Conservation (phyloP, 2,113 vertebrate genomes). For the Siniperca knerii region DNA sequence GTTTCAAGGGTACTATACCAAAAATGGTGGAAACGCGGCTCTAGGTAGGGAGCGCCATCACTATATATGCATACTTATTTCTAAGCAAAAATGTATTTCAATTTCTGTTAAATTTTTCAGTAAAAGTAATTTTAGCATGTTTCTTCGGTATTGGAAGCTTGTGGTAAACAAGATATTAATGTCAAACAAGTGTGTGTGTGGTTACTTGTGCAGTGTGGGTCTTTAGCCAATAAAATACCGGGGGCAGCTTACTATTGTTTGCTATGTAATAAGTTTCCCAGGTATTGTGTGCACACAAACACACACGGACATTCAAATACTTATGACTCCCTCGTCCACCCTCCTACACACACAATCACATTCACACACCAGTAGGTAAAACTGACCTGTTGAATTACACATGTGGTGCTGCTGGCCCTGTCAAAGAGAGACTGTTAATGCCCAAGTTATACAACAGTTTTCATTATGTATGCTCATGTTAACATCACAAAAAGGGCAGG, state of each 20-base stretch:
- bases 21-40: too few relatives aligned
- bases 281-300: background rate
- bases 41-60: background rate
- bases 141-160: background rate
- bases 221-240: background rate
- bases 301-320: slow-evolving; percentile 18
- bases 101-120: background rate
- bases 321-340: background rate
- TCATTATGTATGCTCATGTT: slow-evolving; percentile 47
- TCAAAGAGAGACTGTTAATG: slow-evolving; percentile 16
- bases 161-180: background rate
- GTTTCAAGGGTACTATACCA: too few relatives aligned
- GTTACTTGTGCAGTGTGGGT: background rate
- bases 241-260: slow-evolving; percentile 13
- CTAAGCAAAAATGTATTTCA: background rate
- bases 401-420: slow-evolving; percentile 35
- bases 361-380: slow-evolving; percentile 13
- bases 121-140: background rate
- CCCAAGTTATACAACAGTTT: slow-evolving; percentile 60
- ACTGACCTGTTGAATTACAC: slow-evolving; percentile 38
- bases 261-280: slow-evolving; percentile 19
- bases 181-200: background rate
- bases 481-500: slow-evolving; percentile 20
- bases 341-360: background rate
- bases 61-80: too few relatives aligned